Evolutionary conservation across 2,888 invertebrate genomes (phyloP), one percentile per base, ranked within the genome.

Genomic region (Ypsolopha scabrella): DNA sequence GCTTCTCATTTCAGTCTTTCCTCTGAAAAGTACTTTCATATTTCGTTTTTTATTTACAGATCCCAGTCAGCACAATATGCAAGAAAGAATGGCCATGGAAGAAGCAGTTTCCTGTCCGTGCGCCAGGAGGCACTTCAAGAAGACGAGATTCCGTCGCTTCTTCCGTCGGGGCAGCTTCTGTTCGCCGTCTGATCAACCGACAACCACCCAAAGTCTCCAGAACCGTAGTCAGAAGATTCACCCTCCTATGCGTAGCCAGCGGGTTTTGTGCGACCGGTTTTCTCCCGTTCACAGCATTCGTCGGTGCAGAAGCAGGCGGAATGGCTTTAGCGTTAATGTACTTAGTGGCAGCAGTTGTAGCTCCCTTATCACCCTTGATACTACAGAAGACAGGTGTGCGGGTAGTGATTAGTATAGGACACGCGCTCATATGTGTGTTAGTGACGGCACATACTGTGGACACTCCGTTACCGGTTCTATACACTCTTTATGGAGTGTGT

Each of bases 121-220:
- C 65, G 13, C 57, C 67, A 1, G 59, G 61, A 6, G 58, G 61
- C 9, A 64, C 67, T 1, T 68, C 72, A 7, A 81, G 90, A 4
- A 85, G 92, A 2, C 83, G 91, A 11, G 93, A 93, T 62, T 93
- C 93, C 0, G 88, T 91, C 51, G 90, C 91, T 34, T 92, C 92
- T 48, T 92, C 92, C 0, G 91, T 93, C 36, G 93, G 93, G 1
- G 92, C 93, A 0, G 92, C 92, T 0, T 94, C 94, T 1, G 93
- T 94, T 8, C 88, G 93, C 4, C 88, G 93, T 0, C 82, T 94
- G 10, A 88, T 94, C 51, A 90, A 92, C 0, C 61, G 81, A 39
- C 82, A 74, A 37, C 83, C 86, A 0, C 64, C 81, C 68, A 65
- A 87, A 77, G 57, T 90, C 70, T 87, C 89, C 68, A 63, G 83